Conservation (phyloP, 2,113 vertebrate species). For the Bubo bubo region DNA sequence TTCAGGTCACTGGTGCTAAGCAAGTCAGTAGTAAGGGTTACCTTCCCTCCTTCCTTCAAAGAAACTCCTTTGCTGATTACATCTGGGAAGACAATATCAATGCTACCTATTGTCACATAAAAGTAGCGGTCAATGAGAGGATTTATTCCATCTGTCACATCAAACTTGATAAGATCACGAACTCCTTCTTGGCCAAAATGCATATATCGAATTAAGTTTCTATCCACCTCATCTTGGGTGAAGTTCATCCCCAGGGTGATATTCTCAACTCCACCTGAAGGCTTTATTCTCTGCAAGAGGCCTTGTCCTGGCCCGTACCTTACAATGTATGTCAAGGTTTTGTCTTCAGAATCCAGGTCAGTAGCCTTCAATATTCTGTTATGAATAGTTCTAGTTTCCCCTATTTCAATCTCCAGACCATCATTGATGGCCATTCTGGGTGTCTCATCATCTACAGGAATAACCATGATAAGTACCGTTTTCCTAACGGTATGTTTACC, state of each 20-base stretch:
- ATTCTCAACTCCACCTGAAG: constrained; percentile 79
- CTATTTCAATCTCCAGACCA: constrained; percentile 90
- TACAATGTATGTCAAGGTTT: constrained; percentile 83
- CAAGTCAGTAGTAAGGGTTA: constrained; percentile 92
- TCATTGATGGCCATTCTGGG: constrained; percentile 94
- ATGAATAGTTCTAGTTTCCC: constrained; percentile 85
- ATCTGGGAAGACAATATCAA: constrained; percentile 92
- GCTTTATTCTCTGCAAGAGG: constrained; percentile 79
- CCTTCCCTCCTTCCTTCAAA: constrained; percentile 91
- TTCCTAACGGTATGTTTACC: constrained; percentile 85
- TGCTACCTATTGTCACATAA: constrained; percentile 87
- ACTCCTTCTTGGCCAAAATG: constrained; percentile 89
- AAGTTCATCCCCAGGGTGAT: constrained; percentile 93
- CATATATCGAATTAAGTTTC: constrained; percentile 82
- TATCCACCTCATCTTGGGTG: constrained; percentile 92
- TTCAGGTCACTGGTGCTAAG: constrained; percentile 95
- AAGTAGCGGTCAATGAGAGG: constrained; percentile 95
- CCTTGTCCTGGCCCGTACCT: constrained; percentile 88
- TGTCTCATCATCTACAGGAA: constrained; percentile 94
- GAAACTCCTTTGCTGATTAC: constrained; percentile 94
- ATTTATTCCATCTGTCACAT: constrained; percentile 93
- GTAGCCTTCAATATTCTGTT: constrained; percentile 89
- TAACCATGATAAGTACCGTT: constrained; percentile 83
- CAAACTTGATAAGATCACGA: constrained; percentile 94
- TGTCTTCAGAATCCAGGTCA: constrained; percentile 93